Base-by-base conservation (phyloP, 2,797 vertebrate genomes). In the Rhodeus uyekii region DNA sequence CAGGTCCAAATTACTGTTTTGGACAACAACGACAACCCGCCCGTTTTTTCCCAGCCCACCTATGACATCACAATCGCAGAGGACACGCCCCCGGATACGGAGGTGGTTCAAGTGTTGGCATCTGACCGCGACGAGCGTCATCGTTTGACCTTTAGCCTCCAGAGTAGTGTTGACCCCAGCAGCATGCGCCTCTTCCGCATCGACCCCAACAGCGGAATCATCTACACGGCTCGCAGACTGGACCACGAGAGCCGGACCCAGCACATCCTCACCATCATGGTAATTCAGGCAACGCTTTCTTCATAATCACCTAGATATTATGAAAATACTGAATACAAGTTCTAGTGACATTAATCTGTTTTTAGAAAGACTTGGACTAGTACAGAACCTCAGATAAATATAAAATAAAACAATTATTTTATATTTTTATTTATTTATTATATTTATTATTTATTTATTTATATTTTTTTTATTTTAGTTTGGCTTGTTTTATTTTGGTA, bases 1-100 rank as follows among this genome's bases (percentile, higher is more conserved):
- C 82, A 99, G 98, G 96, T 99, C 84, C 93, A 96, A 86, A 95
- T 99, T 89, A 96, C 92, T 77, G 95, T 99, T 44, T 86, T 98
- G 90, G 98, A 99, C 94, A 96, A 96, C 91, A 99, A 99, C 16
- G 98, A 99, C 92, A 98, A 99, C 0, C 92, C 96, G 36, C 98
- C 98, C 0, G 90, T 97, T 87, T 99, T 99, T 92, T 96, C 97
- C 81, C 96, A 98, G 77, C 90, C 95, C 0, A 95, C 90, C 83
- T 99, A 99, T 0, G 97, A 98, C 4, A 94, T 97, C 84, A 95
- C 95, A 2, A 95, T 99, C 86, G 96, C 96, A 0, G 98, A 99
- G 88, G 98, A 99, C 64, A 95, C 96, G 19, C 95, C 95, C 13
- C 93, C 96, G 0, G 95, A 98, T 72, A 96, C 96, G 0, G 96